phyloP scores from a whole-genome alignment of 2,113 vertebrate species.

The Ptilorrhoa leucosticta region DNA sequence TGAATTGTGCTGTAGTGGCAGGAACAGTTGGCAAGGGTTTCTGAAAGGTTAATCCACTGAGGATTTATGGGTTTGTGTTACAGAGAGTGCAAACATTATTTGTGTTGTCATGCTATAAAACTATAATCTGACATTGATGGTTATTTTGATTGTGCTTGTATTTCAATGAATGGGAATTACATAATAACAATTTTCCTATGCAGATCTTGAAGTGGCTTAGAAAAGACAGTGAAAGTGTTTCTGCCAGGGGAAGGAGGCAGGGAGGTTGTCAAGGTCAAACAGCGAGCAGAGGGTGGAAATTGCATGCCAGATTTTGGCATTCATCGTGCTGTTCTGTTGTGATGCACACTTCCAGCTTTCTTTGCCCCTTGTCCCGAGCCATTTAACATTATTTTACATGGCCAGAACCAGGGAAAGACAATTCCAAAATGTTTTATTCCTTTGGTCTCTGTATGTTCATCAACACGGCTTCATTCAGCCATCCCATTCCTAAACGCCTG shows the following conservation, averaged over 20 bases:
- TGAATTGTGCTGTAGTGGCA: conserved; percentile 59
- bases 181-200: neutral
- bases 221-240: neutral
- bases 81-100: conserved; percentile 45
- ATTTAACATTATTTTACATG: neutral
- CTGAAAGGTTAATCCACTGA: conserved; percentile 54
- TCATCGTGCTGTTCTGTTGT: neutral
- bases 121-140: conserved; percentile 57
- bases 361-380: neutral
- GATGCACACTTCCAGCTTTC: neutral
- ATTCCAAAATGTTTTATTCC: neutral
- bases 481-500: neutral
- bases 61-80: conserved; percentile 53
- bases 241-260: neutral
- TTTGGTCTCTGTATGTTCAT: neutral
- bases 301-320: neutral
- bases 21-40: conserved; percentile 55
- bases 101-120: conserved; percentile 42
- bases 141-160: conserved; percentile 59
- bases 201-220: neutral
- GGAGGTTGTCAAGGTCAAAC: neutral
- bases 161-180: conserved; percentile 35
- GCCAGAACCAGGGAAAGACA: neutral
- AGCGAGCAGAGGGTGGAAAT: neutral
- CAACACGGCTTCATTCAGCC: neutral